These are phyloP conservation scores for Dromas ardeola DNA, from an alignment of 2,113 vertebrate genomes.

Conservation along the genomic window DNA sequence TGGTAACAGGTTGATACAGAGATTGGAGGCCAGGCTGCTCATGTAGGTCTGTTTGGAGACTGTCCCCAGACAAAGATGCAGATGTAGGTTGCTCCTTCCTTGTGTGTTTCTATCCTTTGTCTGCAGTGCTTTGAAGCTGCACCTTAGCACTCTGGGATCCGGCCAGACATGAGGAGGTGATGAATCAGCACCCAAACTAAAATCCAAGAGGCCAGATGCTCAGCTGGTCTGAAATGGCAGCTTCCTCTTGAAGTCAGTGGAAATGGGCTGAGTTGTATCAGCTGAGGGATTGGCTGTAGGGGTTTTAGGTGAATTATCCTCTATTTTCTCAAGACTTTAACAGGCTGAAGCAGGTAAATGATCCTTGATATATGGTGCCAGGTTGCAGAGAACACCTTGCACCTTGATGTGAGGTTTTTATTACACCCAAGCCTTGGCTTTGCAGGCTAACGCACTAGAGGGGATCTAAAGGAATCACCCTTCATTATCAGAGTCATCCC, in stretches of 20 bases:
- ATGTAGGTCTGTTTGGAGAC: neutral
- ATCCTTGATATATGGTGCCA: neutral
- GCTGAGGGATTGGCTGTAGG: neutral
- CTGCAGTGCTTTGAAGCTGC: neutral
- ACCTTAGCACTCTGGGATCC: neutral
- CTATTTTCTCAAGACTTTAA: neutral
- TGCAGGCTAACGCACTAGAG: neutral
- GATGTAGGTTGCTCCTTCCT: neutral
- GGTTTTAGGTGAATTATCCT: neutral
- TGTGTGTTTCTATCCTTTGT: neutral
- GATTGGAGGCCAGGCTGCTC: neutral
- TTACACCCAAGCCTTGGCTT: neutral
- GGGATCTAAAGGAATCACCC: slow-evolving; percentile 32
- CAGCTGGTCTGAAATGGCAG: neutral
- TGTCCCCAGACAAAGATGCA: neutral
- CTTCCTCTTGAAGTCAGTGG: neutral
- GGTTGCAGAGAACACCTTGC: neutral
- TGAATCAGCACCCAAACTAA: neutral
- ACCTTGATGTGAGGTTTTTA: neutral
- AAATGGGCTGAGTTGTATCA: neutral
- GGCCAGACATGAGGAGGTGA: neutral
- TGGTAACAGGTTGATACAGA: neutral
- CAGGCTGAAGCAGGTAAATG: neutral
- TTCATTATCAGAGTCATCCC: slow-evolving; percentile 56
- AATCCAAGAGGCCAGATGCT: neutral